Evolutionary conservation across 2,113 vertebrate species (phyloP).

Genomic region (Ictalurus furcatus): DNA sequence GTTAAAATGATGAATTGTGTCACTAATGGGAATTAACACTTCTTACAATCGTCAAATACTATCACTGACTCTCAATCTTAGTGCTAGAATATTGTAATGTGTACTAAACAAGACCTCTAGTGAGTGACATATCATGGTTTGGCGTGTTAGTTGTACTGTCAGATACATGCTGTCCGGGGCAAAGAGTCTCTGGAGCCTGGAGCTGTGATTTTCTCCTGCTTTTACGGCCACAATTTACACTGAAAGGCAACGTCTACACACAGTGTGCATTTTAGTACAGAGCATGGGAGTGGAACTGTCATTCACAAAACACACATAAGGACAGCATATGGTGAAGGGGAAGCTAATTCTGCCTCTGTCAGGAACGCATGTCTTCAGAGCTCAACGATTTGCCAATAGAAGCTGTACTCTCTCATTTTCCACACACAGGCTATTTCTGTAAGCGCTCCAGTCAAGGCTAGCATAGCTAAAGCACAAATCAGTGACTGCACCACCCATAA

Average conservation of each 20-base stretch:
- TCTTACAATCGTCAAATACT: neutral
- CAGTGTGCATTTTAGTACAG: neutral
- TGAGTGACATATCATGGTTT: neutral
- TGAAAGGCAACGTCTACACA: slow-evolving; percentile 1
- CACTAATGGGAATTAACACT: neutral
- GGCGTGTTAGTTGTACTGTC: neutral
- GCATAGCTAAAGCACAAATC: neutral
- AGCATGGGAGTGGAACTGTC: neutral
- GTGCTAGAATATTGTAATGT: neutral
- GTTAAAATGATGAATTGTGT: neutral
- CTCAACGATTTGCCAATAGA: neutral
- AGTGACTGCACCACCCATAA: neutral
- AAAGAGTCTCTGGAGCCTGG: neutral
- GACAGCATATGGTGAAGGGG: neutral
- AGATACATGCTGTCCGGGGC: slow-evolving; percentile 6
- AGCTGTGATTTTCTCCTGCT: neutral
- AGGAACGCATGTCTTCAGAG: neutral
- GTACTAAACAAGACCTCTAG: neutral
- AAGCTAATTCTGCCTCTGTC: neutral
- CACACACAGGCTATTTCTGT: neutral
- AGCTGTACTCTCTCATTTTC: neutral
- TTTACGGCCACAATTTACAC: neutral
- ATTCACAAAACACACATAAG: slow-evolving; percentile 15
- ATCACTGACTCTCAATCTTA: neutral
- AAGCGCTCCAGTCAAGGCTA: neutral